Evolutionary conservation across 1,140 invertebrate species (phyloP).

Genomic region (Protaetia brevitarsis): DNA sequence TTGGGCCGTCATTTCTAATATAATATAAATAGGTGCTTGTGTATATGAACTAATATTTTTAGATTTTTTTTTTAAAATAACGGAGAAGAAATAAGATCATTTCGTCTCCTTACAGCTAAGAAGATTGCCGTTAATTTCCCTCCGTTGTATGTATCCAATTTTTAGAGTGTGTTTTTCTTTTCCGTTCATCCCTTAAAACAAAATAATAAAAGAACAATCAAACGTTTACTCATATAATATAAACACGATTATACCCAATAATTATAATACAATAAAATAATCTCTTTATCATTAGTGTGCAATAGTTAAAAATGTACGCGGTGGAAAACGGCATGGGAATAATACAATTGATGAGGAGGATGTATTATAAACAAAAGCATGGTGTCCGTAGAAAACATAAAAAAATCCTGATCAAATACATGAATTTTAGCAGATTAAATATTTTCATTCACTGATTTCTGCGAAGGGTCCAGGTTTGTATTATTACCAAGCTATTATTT

Average conservation of each 20-base stretch:
- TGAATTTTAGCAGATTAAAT: too few species aligned
- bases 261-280: too few species aligned
- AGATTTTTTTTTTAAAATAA: conserved; percentile 13
- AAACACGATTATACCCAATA: not conserved
- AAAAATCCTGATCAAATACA: conserved; percentile 26
- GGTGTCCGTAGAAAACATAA: not conserved
- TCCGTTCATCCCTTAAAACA: not conserved
- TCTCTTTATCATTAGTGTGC: too few species aligned
- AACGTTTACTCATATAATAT: not conserved
- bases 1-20: conserved; percentile 32
- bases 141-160: not conserved
- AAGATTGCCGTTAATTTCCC: conserved; percentile 18
- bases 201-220: not conserved
- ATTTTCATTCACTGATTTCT: not conserved
- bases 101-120: too few species aligned
- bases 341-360: not conserved
- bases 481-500: too few species aligned
- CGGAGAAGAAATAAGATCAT: not conserved
- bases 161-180: not conserved
- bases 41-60: conserved; percentile 23
- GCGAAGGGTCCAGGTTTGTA: not conserved
- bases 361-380: not conserved
- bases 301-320: too few species aligned
- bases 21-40: conserved; percentile 32
- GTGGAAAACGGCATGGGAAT: too few species aligned